phyloP scores from a whole-genome alignment of 2,113 vertebrate genomes.

The Isurus oxyrinchus region DNA sequence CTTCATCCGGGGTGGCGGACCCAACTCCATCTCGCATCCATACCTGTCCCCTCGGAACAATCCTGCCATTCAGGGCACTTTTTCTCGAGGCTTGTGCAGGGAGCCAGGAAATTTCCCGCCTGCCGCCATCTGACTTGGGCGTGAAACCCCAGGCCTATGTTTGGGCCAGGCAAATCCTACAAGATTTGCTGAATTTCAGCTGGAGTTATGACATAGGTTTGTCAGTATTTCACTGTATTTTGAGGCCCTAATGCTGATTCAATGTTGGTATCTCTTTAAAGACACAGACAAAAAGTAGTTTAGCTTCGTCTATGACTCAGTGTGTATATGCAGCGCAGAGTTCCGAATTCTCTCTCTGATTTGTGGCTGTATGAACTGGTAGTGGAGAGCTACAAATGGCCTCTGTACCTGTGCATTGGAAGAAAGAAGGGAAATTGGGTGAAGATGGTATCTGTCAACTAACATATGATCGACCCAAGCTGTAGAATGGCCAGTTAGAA shows the following conservation, averaged over 20 bases:
- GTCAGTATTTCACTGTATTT: neutral
- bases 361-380: neutral
- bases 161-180: no score
- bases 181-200: neutral
- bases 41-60: no score
- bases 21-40: no score
- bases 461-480: neutral
- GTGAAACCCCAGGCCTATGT: no score
- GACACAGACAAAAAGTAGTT: neutral
- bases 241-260: neutral
- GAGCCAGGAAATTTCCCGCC: no score
- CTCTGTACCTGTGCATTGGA: neutral
- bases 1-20: no score
- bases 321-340: neutral
- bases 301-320: neutral
- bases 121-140: no score
- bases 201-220: neutral
- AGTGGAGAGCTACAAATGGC: neutral
- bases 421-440: neutral
- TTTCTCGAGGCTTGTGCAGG: no score
- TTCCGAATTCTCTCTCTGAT: neutral
- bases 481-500: neutral
- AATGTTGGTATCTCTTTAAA: neutral
- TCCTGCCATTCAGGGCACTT: no score
- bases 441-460: neutral